Conservation (phyloP, 1,140 invertebrate species). For the Sitobion miscanthi region DNA sequence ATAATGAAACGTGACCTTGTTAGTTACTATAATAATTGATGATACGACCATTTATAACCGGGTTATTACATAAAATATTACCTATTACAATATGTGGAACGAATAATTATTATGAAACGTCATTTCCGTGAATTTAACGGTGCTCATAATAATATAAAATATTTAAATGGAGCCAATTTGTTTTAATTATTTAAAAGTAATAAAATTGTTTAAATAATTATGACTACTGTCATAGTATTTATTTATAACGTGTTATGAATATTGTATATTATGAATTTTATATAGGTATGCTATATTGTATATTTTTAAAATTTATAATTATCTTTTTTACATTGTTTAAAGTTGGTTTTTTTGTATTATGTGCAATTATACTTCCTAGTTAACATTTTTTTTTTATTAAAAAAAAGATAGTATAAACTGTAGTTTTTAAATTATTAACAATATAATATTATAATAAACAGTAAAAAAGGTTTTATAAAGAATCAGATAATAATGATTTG, state of each 20-base stretch:
- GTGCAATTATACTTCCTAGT: no score
- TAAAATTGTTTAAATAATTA: background rate
- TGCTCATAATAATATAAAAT: background rate
- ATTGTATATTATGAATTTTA: background rate
- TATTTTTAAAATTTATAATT: background rate
- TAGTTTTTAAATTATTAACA: background rate
- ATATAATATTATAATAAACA: background rate
- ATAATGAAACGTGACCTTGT: background rate
- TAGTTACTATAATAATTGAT: background rate
- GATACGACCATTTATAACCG: background rate
- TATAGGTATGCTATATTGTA: background rate
- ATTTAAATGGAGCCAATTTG: background rate
- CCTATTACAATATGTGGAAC: background rate
- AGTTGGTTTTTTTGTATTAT: background rate
- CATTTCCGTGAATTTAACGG: background rate
- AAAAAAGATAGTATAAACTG: background rate
- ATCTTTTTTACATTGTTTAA: no score
- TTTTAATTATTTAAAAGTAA: background rate
- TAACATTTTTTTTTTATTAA: background rate
- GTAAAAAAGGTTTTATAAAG: background rate
- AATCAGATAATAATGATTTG: background rate
- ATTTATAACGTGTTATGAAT: background rate
- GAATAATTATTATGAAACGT: background rate
- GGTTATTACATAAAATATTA: background rate
- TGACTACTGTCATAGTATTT: background rate